Conservation (phyloP, 2,113 vertebrate species). For the Heterochromis multidens region DNA sequence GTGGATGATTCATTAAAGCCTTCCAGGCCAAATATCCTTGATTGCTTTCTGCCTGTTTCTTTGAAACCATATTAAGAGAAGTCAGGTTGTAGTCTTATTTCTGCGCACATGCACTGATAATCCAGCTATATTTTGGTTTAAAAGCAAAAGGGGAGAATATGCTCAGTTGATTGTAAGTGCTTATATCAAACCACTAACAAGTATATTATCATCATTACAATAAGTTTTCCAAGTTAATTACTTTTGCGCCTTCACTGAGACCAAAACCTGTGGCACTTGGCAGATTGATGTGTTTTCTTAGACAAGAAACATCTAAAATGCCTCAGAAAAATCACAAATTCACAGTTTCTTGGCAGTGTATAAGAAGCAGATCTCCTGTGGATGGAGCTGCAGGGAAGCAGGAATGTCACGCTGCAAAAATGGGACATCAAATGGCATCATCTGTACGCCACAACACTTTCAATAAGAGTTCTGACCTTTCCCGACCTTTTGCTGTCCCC, state of each 20-base stretch:
- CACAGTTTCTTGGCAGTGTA: not conserved
- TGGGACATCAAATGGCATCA: not conserved
- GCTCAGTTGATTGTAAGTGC: not conserved
- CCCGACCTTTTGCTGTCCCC: not conserved
- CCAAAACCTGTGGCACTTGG: not conserved
- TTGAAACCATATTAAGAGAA: not conserved
- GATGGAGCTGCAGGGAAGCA: not conserved
- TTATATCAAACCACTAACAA: not conserved
- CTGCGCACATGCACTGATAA: not conserved
- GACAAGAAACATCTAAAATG: not conserved
- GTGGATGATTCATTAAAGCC: not conserved
- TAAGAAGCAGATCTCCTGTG: not conserved
- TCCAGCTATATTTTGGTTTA: not conserved
- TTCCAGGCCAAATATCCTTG: not conserved
- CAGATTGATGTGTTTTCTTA: not conserved
- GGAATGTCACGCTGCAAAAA: not conserved
- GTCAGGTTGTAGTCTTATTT: not conserved
- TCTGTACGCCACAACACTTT: not conserved
- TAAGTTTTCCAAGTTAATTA: not conserved
- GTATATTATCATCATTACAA: not conserved
- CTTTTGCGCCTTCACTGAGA: not conserved
- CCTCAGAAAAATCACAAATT: not conserved
- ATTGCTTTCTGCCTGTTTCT: not conserved
- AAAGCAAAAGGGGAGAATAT: not conserved
- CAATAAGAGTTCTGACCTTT: not conserved